Percentiles rank a stretch among this genome's conserved stretches.
These are phyloP conservation scores for Shargacucullia verbasci DNA, from an alignment of 2,888 invertebrate species.

Conservation along the genomic window DNA sequence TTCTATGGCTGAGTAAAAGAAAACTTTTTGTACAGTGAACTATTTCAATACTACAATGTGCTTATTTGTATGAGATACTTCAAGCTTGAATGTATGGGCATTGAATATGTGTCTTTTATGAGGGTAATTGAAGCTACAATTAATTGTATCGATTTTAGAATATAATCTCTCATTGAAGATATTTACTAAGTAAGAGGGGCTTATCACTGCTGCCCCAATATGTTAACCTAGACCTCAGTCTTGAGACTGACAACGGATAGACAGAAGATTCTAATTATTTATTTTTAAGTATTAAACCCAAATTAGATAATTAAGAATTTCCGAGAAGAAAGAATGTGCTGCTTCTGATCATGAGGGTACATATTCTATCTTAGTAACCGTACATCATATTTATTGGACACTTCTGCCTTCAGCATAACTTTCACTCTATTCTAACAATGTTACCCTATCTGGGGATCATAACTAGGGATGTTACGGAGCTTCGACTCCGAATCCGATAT, in stretches of 20 bases:
- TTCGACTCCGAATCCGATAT: no score
- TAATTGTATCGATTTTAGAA: slow-evolving; percentile 26
- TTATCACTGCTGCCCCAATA: slow-evolving; percentile 39
- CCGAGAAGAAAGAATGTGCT: slow-evolving; percentile 28
- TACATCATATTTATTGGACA: slow-evolving; percentile 6
- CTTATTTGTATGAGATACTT: slow-evolving; percentile 44
- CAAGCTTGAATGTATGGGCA: slow-evolving; percentile 31
- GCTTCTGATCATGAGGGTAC: slow-evolving; percentile 43
- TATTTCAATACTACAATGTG: slow-evolving; percentile 40
- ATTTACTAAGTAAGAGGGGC: slow-evolving; percentile 34
- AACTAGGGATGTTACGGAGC: no score
- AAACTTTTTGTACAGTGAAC: slow-evolving; percentile 50
- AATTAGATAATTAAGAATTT: slow-evolving; percentile 41
- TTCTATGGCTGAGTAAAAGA: slow-evolving; percentile 45
- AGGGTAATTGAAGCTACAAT: slow-evolving; percentile 21
- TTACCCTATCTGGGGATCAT: no score
- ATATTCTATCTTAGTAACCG: slow-evolving; percentile 13
- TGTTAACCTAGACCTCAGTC: slow-evolving; percentile 35
- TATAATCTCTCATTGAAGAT: slow-evolving; percentile 31
- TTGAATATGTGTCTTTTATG: slow-evolving; percentile 20
- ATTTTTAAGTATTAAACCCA: slow-evolving; percentile 54
- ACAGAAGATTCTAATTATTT: slow-evolving; percentile 52
- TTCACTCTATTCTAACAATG: not conserved
- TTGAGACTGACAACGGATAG: slow-evolving; percentile 39
- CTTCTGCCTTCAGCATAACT: slow-evolving; percentile 9